phyloP scores from a whole-genome alignment of 2,797 vertebrate genomes.

The Ceryle rudis region DNA sequence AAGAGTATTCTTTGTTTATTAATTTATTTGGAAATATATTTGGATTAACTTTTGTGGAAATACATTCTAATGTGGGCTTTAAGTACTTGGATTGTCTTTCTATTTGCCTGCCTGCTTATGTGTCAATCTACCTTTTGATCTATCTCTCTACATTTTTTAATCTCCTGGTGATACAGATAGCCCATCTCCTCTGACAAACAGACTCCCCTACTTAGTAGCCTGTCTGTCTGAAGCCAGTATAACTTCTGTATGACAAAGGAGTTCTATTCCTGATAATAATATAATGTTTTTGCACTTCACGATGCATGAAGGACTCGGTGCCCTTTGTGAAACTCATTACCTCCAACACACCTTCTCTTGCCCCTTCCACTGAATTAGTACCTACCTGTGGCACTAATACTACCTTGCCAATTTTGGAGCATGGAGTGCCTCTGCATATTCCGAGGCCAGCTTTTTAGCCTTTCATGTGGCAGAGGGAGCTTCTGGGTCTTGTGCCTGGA shows the following conservation, averaged over 20 bases:
- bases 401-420: not conserved
- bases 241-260: not conserved
- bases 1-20: not conserved
- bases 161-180: not conserved
- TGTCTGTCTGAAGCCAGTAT: not conserved
- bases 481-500: not conserved
- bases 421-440: not conserved
- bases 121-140: not conserved
- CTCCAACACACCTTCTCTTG: not conserved
- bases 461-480: not conserved
- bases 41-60: not conserved
- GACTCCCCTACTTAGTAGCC: not conserved
- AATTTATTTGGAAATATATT: not conserved
- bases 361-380: not conserved
- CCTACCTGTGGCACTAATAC: not conserved
- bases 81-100: not conserved
- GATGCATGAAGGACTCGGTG: not conserved
- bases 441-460: not conserved
- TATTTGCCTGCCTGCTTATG: not conserved
- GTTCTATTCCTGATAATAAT: not conserved
- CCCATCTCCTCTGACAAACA: not conserved
- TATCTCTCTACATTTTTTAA: not conserved
- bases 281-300: not conserved
- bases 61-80: not conserved
- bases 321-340: not conserved